These are phyloP conservation scores for Philopedon plagiatum DNA, from an alignment of 2,888 invertebrate genomes.

Conservation along the genomic window DNA sequence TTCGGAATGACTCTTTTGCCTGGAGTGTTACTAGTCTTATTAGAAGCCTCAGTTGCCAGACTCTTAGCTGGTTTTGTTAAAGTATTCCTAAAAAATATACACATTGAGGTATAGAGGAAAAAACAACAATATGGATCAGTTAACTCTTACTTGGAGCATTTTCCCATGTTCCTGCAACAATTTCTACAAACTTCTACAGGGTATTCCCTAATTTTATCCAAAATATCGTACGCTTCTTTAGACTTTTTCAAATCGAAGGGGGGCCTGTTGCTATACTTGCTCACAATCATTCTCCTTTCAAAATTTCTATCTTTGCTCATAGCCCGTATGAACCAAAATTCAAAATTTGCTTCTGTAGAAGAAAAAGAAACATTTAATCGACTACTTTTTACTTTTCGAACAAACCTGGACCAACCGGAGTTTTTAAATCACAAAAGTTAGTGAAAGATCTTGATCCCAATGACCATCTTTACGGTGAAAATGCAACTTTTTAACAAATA, in stretches of 20 bases:
- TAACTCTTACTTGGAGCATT: conserved; percentile 1
- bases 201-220: conserved; percentile 42
- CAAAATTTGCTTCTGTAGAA: neutral
- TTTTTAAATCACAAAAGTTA: no score
- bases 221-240: conserved; percentile 33
- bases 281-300: conserved; percentile 53
- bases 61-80: conserved; percentile 43
- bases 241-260: conserved; percentile 54
- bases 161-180: conserved; percentile 37
- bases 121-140: no score
- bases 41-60: conserved; percentile 23
- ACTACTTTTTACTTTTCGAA: no score
- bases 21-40: neutral
- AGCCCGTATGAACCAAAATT: neutral
- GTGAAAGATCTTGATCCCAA: no score
- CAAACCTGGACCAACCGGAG: no score
- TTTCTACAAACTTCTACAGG: conserved; percentile 32
- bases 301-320: conserved; percentile 50
- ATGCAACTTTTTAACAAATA: neutral
- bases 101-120: no score
- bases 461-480: neutral
- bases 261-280: conserved; percentile 55
- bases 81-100: conserved; percentile 14
- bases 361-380: no score
- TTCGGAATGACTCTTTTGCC: conserved; percentile 47